Conservation (phyloP, 2,113 vertebrate species). For the Blennius ocellaris region DNA sequence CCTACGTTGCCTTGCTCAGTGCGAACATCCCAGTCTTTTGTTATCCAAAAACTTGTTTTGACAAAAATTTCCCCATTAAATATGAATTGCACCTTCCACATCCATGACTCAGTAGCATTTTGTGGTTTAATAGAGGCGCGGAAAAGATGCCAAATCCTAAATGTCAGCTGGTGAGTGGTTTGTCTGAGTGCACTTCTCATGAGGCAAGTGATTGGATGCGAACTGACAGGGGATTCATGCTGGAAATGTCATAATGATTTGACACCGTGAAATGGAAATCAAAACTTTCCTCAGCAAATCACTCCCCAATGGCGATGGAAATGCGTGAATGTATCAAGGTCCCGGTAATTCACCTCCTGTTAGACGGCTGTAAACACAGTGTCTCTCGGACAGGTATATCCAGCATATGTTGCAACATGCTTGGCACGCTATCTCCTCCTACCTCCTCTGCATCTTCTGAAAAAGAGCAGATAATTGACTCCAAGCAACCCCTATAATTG, state of each 20-base stretch:
- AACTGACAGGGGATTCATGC: conserved; percentile 39
- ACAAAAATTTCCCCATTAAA: conserved; percentile 8
- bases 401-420: conserved; percentile 60
- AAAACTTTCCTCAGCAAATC: conserved; percentile 48
- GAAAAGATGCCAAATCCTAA: conserved; percentile 41
- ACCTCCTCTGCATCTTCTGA: conserved; percentile 1
- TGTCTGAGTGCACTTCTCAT: conserved; percentile 49
- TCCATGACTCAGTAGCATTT: conserved; percentile 31
- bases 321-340: conserved; percentile 2
- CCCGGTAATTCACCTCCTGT: conserved; percentile 29
- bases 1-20: not conserved
- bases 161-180: conserved; percentile 57
- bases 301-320: conserved; percentile 13
- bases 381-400: conserved; percentile 27
- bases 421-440: conserved; percentile 53
- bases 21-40: not conserved
- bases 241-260: conserved; percentile 54
- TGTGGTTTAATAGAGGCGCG: conserved; percentile 37
- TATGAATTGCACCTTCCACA: conserved; percentile 23
- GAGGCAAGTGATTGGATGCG: conserved; percentile 21
- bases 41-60: conserved; percentile 14
- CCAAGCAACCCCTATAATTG: conserved; percentile 45
- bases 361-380: conserved; percentile 3
- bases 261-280: conserved; percentile 53
- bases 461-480: conserved; percentile 37